phyloP scores from a whole-genome alignment of 2,888 invertebrate genomes.

The Leistus spinibarbis region DNA sequence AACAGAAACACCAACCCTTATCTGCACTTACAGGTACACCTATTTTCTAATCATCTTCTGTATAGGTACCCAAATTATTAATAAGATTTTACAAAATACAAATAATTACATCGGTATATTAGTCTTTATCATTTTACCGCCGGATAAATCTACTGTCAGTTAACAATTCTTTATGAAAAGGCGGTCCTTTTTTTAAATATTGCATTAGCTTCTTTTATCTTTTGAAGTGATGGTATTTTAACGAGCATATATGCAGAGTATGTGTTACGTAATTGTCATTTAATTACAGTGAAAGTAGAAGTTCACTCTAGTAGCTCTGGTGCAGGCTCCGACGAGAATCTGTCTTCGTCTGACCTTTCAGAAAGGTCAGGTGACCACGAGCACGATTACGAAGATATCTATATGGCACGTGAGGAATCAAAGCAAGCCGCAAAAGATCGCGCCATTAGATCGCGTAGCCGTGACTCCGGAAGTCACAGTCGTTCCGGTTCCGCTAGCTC shows the following conservation, averaged over 20 bases:
- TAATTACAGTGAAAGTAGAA: constrained; percentile 78
- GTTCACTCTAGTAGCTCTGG: constrained; percentile 78
- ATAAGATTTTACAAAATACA: too few relatives aligned
- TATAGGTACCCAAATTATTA: too few relatives aligned
- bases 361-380: constrained; percentile 61
- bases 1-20: constrained; percentile 53
- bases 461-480: constrained; percentile 77
- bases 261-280: background rate
- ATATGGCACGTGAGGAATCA: constrained; percentile 69
- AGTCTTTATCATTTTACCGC: too few relatives aligned
- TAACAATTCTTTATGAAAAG: too few relatives aligned
- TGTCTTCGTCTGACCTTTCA: constrained; percentile 64
- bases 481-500: constrained; percentile 63
- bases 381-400: constrained; percentile 84
- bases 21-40: constrained; percentile 59
- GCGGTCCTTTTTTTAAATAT: too few relatives aligned
- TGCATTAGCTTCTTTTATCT: too few relatives aligned
- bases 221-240: background rate
- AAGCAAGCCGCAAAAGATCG: constrained; percentile 47
- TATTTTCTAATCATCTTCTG: too few relatives aligned
- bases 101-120: too few relatives aligned
- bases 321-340: constrained; percentile 68
- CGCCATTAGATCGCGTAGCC: constrained; percentile 49
- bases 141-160: too few relatives aligned
- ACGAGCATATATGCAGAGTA: background rate